Evolutionary conservation across 2,797 vertebrate genomes (phyloP).

Genomic region (Argyrosomus regius): DNA sequence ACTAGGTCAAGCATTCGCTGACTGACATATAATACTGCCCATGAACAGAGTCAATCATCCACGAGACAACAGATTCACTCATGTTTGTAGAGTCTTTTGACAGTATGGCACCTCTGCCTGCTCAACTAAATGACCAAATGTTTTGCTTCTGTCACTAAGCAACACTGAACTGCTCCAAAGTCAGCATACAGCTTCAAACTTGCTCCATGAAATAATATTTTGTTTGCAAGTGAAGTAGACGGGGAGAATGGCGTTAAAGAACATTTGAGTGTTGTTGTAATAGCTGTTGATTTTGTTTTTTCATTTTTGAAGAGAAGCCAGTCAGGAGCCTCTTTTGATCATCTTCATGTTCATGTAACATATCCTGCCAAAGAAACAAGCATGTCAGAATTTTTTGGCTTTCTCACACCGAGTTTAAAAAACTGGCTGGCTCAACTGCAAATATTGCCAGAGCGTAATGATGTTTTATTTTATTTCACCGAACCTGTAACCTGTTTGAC

Average conservation of each 20-base stretch:
- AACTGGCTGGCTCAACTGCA: background rate
- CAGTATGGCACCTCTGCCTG: background rate
- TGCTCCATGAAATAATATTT: background rate
- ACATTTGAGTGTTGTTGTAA: background rate
- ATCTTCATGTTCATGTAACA: background rate
- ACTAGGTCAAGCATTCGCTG: slow-evolving; percentile 45
- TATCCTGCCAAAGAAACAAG: background rate
- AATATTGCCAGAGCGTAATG: background rate
- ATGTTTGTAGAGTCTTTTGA: slow-evolving; percentile 1
- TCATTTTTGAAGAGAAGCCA: background rate
- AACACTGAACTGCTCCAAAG: background rate
- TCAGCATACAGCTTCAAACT: background rate
- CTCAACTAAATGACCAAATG: background rate
- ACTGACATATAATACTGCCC: slow-evolving; percentile 11
- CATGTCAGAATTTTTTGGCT: background rate
- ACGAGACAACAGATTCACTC: background rate
- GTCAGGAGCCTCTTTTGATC: background rate
- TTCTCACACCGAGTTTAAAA: no score
- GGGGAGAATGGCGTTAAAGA: background rate
- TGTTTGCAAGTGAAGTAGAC: background rate
- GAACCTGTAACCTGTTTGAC: no score
- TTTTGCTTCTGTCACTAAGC: background rate
- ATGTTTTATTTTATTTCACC: no score
- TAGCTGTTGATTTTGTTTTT: background rate
- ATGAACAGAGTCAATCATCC: slow-evolving; percentile 35